Conservation (phyloP, 2,113 vertebrate genomes). For the Carettochelys insculpta region DNA sequence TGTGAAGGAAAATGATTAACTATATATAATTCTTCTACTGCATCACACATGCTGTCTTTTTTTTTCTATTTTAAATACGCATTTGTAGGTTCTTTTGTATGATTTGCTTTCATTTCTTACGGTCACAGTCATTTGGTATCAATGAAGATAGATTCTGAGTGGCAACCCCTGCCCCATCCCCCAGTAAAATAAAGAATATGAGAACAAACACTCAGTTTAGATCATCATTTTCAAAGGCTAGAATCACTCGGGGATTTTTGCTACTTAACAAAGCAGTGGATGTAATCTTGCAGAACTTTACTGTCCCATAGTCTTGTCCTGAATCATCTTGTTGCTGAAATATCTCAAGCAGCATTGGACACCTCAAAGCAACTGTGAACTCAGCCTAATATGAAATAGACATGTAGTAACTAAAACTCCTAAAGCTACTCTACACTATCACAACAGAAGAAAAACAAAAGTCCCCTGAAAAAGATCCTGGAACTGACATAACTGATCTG, state of each 20-base stretch:
- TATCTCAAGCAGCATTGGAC: slow-evolving; percentile 29
- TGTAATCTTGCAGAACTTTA: slow-evolving; percentile 55
- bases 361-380: slow-evolving; percentile 16
- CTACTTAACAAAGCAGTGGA: slow-evolving; percentile 46
- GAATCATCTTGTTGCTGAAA: slow-evolving; percentile 30
- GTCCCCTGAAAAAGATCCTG: slow-evolving; percentile 39
- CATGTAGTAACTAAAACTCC: slow-evolving; percentile 16
- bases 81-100: not conserved
- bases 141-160: not conserved
- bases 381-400: not conserved
- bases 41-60: not conserved
- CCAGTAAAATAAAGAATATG: not conserved
- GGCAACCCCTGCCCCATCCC: too few relatives aligned
- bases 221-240: slow-evolving; percentile 34
- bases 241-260: slow-evolving; percentile 12
- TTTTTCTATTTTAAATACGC: not conserved
- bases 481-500: not conserved
- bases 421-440: slow-evolving; percentile 26
- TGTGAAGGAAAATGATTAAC: not conserved
- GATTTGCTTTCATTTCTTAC: not conserved
- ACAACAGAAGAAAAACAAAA: not conserved
- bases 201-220: slow-evolving; percentile 30
- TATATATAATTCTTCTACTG: accelerated
- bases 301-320: slow-evolving; percentile 10
- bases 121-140: not conserved